Percentiles rank a stretch among this genome's conserved stretches.
Evolutionary conservation across 2,888 invertebrate genomes (phyloP).

Genomic region (Entomobrya proxima): DNA sequence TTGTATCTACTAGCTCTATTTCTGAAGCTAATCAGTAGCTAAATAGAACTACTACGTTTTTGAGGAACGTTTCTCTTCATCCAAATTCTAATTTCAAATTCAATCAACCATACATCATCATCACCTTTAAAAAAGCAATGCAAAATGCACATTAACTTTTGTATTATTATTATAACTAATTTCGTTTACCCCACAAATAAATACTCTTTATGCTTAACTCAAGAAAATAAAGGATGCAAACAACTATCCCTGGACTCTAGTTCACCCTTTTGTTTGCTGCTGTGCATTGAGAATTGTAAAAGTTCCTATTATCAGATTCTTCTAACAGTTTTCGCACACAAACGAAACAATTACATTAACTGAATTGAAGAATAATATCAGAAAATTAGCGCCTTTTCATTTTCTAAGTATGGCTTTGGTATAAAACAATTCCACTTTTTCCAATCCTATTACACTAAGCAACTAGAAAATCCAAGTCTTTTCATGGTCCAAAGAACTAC

Average conservation of each 20-base stretch:
- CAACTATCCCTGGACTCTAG: neutral
- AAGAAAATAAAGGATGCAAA: neutral
- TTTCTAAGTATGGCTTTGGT: slow-evolving; percentile 1
- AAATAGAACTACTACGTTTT: neutral
- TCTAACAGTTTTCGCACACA: neutral
- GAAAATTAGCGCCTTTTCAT: neutral
- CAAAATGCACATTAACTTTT: neutral
- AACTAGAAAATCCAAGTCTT: slow-evolving; percentile 65
- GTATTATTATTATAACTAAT: neutral
- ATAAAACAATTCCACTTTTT: slow-evolving; percentile 36
- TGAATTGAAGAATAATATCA: neutral
- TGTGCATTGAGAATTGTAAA: slow-evolving; percentile 41
- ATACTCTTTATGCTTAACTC: neutral
- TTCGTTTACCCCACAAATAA: neutral
- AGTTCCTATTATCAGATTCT: neutral
- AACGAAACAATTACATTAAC: neutral
- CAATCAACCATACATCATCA: neutral
- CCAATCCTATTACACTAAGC: slow-evolving; percentile 7
- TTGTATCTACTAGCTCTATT: neutral
- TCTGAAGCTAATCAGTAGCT: neutral
- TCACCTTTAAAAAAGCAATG: neutral
- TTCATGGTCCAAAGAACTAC: slow-evolving; percentile 64
- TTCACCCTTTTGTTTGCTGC: neutral
- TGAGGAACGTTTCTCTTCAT: neutral
- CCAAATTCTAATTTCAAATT: neutral